Evolutionary conservation across 1,140 invertebrate species (phyloP).

Genomic region (Macrostomum lignano): DNA sequence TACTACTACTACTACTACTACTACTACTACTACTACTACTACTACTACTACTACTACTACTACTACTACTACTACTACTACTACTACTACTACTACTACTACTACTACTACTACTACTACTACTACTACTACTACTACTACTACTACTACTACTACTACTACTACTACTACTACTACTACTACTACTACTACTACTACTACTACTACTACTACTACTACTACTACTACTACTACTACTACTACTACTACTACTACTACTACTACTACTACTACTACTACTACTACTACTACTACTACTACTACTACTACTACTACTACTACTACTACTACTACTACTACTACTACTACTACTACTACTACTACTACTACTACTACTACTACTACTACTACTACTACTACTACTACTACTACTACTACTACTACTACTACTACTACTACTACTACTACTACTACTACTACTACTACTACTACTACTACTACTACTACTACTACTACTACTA

Average conservation of each 20-base stretch:
- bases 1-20: slow-evolving; percentile 2
- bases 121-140: background rate
- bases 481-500: background rate
- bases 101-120: background rate
- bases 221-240: background rate
- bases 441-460: background rate
- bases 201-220: background rate
- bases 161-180: background rate
- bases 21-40: slow-evolving; percentile 3
- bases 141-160: background rate
- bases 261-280: background rate
- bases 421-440: background rate
- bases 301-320: background rate
- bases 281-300: background rate
- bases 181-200: background rate
- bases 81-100: slow-evolving; percentile 2
- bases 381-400: background rate
- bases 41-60: slow-evolving; percentile 3
- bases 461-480: background rate
- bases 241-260: background rate
- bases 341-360: background rate
- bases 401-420: background rate
- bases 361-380: background rate
- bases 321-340: background rate
- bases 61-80: slow-evolving; percentile 3